Evolutionary conservation across 2,797 vertebrate genomes (phyloP), one percentile per base, ranked within the genome.

Genomic region (Helicolenus hilgendorfi): DNA sequence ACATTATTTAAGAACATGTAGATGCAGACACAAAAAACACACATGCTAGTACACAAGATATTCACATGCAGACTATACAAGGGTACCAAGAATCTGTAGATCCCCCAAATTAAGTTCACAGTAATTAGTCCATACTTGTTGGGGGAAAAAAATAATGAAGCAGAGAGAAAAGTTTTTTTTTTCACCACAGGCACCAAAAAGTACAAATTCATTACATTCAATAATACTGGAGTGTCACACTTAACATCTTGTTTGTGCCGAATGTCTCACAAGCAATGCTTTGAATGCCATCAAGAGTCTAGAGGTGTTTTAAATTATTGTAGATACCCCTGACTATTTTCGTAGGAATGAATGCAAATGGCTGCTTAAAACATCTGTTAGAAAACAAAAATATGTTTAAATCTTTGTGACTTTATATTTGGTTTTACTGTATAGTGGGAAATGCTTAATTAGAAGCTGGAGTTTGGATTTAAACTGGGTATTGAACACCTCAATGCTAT

Each of bases 121-220:
- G 33, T 70, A 79, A 62, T 49, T 53, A 67, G 69, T 73, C 36
- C 36, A 69, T 36, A 45, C 15, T 31, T 80, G 7, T 56, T 31
- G 31, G 2, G 2, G 49, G 20, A 58, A 41, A 20, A 45, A 38
- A 13, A 63, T n/a, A 20, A 58, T 2, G 11, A 64, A 62, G 59
- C 35, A 81, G 36, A 81, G 72, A 59, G 5, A 24, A 29, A 63
- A 11, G 1, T 11, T 29, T 14, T 24, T 53, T 53, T 86, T 72
- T 75, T 9, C 53, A 90, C 41, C 76, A 93, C 94, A 95, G 92
- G 92, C 95, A 96, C 92, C 68, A 84, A 81, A 89, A 84, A 87
- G 75, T 82, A 94, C 71, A 72, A 77, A 84, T 78, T 86, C 14
- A 79, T 88, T 95, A 95, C 94, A 96, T 95, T 96, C 94, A 92